Conservation (phyloP, 1,140 invertebrate genomes). For the Drosophila novamexicana region DNA sequence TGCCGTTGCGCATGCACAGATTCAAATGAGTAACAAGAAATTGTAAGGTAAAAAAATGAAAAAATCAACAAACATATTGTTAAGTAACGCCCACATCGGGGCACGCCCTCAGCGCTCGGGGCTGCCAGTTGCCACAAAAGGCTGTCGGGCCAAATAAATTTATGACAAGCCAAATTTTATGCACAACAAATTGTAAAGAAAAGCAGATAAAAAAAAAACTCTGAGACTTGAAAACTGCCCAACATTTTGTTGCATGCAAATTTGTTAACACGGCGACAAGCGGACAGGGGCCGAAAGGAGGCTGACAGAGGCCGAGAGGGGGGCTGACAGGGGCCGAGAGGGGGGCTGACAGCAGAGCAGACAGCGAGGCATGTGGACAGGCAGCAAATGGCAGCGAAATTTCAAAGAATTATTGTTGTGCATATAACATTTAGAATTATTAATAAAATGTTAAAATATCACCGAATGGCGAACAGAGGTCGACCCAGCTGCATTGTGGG, state of each 20-base stretch:
- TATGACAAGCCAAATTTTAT: conserved; percentile 56
- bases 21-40: conserved; percentile 10
- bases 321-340: not conserved
- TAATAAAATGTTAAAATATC: conserved; percentile 39
- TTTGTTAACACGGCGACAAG: conserved; percentile 41
- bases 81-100: conserved; percentile 13
- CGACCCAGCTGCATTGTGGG: conserved; percentile 43
- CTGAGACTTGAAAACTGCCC: conserved; percentile 25
- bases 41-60: not conserved
- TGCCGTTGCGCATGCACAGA: conserved; percentile 11
- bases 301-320: not conserved
- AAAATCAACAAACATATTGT: conserved; percentile 9
- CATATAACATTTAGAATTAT: conserved; percentile 53
- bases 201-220: conserved; percentile 14
- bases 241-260: conserved; percentile 56
- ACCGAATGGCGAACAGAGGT: conserved; percentile 6
- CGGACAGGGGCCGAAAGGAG: too few species aligned
- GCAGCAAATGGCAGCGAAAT: conserved; percentile 26
- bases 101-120: conserved; percentile 6
- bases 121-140: conserved; percentile 33
- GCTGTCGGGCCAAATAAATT: conserved; percentile 43
- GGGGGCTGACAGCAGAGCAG: not conserved
- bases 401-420: conserved; percentile 36
- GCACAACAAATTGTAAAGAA: conserved; percentile 34
- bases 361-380: conserved; percentile 14